Base-by-base conservation (phyloP, 1,140 invertebrate species). In the Mycetomoellerius zeteki region DNA sequence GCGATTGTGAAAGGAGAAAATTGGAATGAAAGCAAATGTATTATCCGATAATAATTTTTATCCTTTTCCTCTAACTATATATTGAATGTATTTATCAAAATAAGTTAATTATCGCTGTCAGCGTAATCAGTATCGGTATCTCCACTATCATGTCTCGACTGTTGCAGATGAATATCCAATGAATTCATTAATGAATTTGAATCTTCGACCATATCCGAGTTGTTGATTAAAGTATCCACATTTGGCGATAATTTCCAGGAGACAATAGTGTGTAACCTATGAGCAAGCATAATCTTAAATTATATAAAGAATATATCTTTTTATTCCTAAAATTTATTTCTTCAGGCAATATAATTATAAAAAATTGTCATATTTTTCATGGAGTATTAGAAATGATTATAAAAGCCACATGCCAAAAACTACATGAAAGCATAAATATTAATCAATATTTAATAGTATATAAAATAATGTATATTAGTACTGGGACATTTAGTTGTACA, bases 71-170 rank as follows among this genome's bases (percentile, higher is more conserved):
- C 7, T 33, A 60, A 54, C 4, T 67, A 37, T 72, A 16, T 58
- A 75, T 50, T 16, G 19, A 50, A 72, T 60, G 80, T 56, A 64
- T 30, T 50, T 81, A 30, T 85, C 33, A n/a, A 43, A 43, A 76
- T 54, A 60, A 52, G 65, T 93, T 85, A 95, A 89, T 95, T 94
- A 88, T 95, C 95, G 91, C 94, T 95, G 43, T 95, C 94, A 6
- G 94, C 95, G 50, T 95, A 95, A 91, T 95, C 95, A 88, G 94
- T 95, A 80, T 95, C 95, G 85, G 94, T 95, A 84, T 95, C 95
- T 60, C 93, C 93, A 72, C 93, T 95, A 84, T 95, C 95, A 77
- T 94, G 93, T 50, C 33, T 72, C 16, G 27, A 72, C 50, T 85
- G 65, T 56, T 87, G 88, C 21, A 30, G 27, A 75, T 50, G 27